Conservation (phyloP, 2,797 vertebrate species). For the Silurus aristotelis region DNA sequence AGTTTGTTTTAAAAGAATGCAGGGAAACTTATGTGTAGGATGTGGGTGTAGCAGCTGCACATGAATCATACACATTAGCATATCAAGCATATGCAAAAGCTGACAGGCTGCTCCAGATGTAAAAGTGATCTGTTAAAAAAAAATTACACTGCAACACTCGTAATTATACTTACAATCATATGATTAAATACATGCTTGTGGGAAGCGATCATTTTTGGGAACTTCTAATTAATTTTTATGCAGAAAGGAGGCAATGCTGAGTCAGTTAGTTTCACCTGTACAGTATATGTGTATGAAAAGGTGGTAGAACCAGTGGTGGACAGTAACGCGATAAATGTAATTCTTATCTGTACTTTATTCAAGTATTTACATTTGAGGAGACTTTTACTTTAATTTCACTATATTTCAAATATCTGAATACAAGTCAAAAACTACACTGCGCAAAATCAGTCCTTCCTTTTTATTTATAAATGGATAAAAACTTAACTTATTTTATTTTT, state of each 20-base stretch:
- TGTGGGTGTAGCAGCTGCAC: constrained; percentile 58
- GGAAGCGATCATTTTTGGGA: not conserved
- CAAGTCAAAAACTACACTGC: too few relatives aligned
- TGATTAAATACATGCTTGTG: not conserved
- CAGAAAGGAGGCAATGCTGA: not conserved
- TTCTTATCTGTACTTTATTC: too few relatives aligned
- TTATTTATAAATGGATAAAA: too few relatives aligned
- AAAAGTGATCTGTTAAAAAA: constrained; percentile 5
- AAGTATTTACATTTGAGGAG: too few relatives aligned
- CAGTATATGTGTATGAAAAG: not conserved
- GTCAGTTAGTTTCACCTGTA: not conserved
- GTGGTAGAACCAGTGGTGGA: too few relatives aligned
- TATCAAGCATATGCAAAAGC: constrained; percentile 49
- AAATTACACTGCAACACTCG: not conserved
- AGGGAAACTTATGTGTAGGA: constrained; percentile 52
- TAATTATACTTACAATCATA: constrained; percentile 1
- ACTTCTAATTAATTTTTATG: not conserved
- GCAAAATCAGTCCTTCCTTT: too few relatives aligned
- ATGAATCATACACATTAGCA: constrained; percentile 46
- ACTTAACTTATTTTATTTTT: too few relatives aligned
- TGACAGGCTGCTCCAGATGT: constrained; percentile 26
- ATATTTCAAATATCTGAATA: too few relatives aligned
- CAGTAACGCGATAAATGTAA: too few relatives aligned
- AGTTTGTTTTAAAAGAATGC: constrained; percentile 47
- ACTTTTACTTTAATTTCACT: too few relatives aligned